Conservation (phyloP, 2,113 vertebrate genomes). For the Macroglossus sobrinus region DNA sequence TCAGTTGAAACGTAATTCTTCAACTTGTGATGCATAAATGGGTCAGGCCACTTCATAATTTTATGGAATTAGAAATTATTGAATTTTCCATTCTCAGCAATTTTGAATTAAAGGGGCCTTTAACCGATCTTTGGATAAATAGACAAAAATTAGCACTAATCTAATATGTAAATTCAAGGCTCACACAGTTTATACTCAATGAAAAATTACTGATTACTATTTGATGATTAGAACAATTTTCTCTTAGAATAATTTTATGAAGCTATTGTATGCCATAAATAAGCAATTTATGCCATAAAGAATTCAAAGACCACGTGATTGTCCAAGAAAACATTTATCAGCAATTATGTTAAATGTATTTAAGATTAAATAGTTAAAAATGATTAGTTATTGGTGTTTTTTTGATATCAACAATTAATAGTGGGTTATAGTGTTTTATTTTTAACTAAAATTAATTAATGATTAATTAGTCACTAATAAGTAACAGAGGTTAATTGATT, state of each 20-base stretch:
- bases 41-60: neutral
- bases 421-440: neutral
- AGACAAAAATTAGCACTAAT: neutral
- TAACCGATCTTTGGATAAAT: neutral
- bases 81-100: neutral
- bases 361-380: neutral
- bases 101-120: neutral
- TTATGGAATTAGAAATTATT: neutral
- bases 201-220: neutral
- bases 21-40: neutral
- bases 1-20: neutral
- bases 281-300: neutral
- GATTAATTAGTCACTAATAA: neutral
- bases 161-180: neutral
- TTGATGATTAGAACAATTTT: neutral
- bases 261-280: neutral
- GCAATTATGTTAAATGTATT: neutral
- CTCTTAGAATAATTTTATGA: neutral
- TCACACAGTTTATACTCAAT: neutral
- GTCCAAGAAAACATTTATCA: neutral
- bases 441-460: neutral
- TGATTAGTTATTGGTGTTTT: neutral
- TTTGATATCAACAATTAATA: neutral
- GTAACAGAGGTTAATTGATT: neutral
- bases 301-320: neutral